Conservation (phyloP, 2,797 vertebrate species). For the Propithecus perrieri region DNA sequence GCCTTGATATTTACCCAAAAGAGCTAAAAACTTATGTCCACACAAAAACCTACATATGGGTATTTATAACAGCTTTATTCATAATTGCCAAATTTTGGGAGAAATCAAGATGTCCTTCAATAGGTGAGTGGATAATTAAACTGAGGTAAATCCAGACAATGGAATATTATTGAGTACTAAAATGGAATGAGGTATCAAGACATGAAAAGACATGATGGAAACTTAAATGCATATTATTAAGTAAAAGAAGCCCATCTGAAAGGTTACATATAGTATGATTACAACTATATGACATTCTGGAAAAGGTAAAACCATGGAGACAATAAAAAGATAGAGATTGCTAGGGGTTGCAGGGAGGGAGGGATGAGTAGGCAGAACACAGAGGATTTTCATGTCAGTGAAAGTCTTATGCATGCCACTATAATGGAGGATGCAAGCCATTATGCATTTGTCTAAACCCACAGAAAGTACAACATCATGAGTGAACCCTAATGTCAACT, state of each 20-base stretch:
- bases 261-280: background rate
- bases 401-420: background rate
- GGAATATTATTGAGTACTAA: background rate
- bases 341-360: background rate
- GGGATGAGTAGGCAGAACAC: background rate
- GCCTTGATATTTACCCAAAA: background rate
- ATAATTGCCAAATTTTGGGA: background rate
- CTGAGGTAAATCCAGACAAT: background rate
- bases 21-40: background rate
- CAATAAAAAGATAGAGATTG: background rate
- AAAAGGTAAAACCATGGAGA: background rate
- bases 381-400: background rate
- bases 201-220: background rate
- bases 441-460: background rate
- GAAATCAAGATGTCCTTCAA: background rate
- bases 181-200: background rate
- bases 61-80: background rate
- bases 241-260: background rate
- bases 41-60: background rate
- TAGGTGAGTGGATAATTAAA: background rate
- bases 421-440: background rate
- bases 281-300: background rate
- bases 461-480: background rate
- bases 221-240: background rate
- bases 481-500: background rate